Evolutionary conservation across 2,888 invertebrate genomes (phyloP).

Genomic region (Stenoptilia bipunctidactyla): DNA sequence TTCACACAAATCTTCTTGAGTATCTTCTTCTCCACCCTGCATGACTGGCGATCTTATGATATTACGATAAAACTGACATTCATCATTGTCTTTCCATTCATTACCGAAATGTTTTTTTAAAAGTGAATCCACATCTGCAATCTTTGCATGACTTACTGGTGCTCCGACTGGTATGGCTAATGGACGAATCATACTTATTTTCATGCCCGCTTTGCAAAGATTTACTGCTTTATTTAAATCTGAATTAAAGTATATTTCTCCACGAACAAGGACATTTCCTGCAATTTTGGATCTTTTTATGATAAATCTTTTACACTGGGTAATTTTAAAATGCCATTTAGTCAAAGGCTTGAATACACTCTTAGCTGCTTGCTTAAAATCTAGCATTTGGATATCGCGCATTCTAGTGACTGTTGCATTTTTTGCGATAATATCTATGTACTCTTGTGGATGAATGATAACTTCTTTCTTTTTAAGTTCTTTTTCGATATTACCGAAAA

Average conservation of each 20-base stretch:
- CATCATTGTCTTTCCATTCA: slow-evolving; percentile 5
- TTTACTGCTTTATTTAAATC: slow-evolving; percentile 7
- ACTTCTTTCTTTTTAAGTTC: too few species aligned
- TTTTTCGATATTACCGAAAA: too few species aligned
- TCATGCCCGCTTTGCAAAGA: slow-evolving; percentile 8
- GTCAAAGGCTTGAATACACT: too few species aligned
- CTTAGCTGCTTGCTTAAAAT: too few species aligned
- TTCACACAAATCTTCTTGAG: too few species aligned
- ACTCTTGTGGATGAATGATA: too few species aligned
- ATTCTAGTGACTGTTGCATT: too few species aligned
- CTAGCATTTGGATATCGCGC: too few species aligned
- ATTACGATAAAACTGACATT: slow-evolving; percentile 7
- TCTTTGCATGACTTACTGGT: slow-evolving; percentile 5
- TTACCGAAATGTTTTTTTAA: slow-evolving; percentile 9
- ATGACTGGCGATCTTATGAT: slow-evolving; percentile 5
- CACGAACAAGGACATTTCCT: slow-evolving; percentile 9
- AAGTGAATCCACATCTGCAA: slow-evolving; percentile 6
- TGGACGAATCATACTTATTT: slow-evolving; percentile 8
- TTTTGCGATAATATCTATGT: too few species aligned
- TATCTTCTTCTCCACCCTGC: slow-evolving; percentile 5
- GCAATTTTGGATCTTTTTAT: slow-evolving; percentile 7
- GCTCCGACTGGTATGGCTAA: slow-evolving; percentile 2
- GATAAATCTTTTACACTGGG: slow-evolving; percentile 8
- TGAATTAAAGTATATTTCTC: slow-evolving; percentile 9
- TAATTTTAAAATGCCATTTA: too few species aligned